Percentiles rank a stretch among this genome's conserved stretches.
Conservation (phyloP, 2,797 vertebrate species). For the Carapus acus region DNA sequence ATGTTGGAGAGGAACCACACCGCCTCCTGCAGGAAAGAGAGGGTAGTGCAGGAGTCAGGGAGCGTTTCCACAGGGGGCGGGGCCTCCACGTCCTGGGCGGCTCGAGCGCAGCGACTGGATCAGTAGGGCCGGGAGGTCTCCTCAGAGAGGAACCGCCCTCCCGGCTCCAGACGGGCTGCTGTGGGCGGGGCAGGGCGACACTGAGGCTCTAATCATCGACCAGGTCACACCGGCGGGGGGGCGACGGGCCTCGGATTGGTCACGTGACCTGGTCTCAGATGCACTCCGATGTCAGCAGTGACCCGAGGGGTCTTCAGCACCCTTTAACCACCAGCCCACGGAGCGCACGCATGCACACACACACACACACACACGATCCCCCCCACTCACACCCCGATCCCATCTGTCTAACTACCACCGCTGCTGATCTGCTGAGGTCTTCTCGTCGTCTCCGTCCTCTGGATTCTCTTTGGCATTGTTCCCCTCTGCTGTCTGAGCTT, state of each 20-base stretch:
- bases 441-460: slow-evolving; percentile 29
- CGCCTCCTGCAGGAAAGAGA: slow-evolving; percentile 82
- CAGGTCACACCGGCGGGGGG: slow-evolving; percentile 58
- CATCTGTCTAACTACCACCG: slow-evolving; percentile 10
- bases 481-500: slow-evolving; percentile 4
- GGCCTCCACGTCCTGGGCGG: too few relatives aligned
- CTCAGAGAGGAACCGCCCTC: slow-evolving; percentile 37
- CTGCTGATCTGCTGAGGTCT: background rate
- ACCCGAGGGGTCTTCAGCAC: slow-evolving; percentile 69
- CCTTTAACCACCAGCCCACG: slow-evolving; percentile 71
- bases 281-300: slow-evolving; percentile 88
- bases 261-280: slow-evolving; percentile 86
- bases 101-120: slow-evolving; percentile 29
- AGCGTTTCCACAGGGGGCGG: background rate
- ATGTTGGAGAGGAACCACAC: slow-evolving; percentile 99
- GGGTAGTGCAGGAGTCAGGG: slow-evolving; percentile 24
- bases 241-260: slow-evolving; percentile 56
- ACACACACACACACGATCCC: background rate
- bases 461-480: slow-evolving; percentile 21
- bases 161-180: slow-evolving; percentile 70
- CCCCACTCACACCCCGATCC: background rate
- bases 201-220: slow-evolving; percentile 87
- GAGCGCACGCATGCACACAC: slow-evolving; percentile 23
- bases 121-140: slow-evolving; percentile 73
- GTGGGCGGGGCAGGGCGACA: slow-evolving; percentile 65